Base-by-base conservation (phyloP, 2,888 invertebrate species). In the Aleiodes alternator region DNA sequence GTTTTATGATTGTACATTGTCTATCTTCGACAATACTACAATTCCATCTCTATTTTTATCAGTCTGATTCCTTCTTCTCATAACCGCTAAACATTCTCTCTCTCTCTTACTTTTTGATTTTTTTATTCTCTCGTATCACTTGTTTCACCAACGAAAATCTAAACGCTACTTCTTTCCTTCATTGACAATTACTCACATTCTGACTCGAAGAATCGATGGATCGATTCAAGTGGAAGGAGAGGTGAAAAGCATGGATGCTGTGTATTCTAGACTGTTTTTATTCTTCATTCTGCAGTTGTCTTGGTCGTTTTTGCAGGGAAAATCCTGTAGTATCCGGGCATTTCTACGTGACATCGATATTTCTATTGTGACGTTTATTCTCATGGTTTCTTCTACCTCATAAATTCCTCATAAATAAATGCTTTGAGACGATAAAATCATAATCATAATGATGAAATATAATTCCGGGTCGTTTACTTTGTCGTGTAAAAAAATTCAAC, bases 1-100 rank as follows among this genome's bases (percentile, higher is more conserved):
- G 87, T 88, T 88, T 88, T 88, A 88, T 88, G 87, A 85, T 84
- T 78, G 80, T 43, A 82, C 81, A 88, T 88, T 89, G 88, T 88
- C 86, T 86, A 85, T 85, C 87, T 85, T 86, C 83, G 85, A 88
- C 87, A 88, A 87, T 87, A 81, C 85, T 80, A 53, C 80, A 76
- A 72, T 73, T 61, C 34, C 61, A 34, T 34, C 34, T 34, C 34
- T 6, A 34, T 6, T 34, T 34, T 34, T 34, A 34, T 34, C 34
- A 34, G 34, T 34, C 34, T 34, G 2, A 34, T 34, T 34, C 4
- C 59, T 31, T 34, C 14, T n/a, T 43, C 66, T 34, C 38, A 34
- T 70, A 70, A 51, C n/a, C 51, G 11, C 51, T 51, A 12, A 51
- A 29, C 48, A 7, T 12, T 53, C 38, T 72, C 38, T 74, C 72